These are phyloP conservation scores for Podarcis siculus DNA, from an alignment of 2,797 vertebrate genomes.

Conservation along the genomic window DNA sequence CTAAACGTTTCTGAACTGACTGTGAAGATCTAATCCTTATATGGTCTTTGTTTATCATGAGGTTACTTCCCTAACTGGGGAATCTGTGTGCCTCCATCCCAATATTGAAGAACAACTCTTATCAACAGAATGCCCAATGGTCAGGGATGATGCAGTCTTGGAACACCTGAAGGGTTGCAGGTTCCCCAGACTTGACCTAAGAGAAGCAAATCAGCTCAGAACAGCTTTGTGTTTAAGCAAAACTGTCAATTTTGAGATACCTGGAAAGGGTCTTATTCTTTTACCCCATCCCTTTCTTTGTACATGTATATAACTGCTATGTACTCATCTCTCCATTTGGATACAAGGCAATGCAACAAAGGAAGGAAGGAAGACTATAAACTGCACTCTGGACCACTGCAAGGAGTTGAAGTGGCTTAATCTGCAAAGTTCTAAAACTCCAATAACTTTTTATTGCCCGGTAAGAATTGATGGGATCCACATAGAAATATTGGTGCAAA, in stretches of 20 bases:
- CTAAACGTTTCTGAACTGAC: not conserved
- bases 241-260: not conserved
- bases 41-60: not conserved
- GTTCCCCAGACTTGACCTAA: not conserved
- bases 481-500: not conserved
- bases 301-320: not conserved
- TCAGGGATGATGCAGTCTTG: too few species aligned
- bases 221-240: not conserved
- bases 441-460: not conserved
- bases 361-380: not conserved
- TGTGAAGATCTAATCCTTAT: not conserved
- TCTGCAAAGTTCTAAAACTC: not conserved
- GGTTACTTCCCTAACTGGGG: too few species aligned
- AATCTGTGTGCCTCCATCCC: too few species aligned
- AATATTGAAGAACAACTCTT: too few species aligned
- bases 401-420: not conserved
- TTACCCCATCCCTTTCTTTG: not conserved
- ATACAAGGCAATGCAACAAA: not conserved
- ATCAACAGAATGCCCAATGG: too few species aligned
- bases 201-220: not conserved
- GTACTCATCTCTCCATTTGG: not conserved
- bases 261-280: not conserved
- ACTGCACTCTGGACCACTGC: not conserved
- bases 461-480: not conserved
- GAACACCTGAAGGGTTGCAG: too few species aligned